Conservation (phyloP, 2,113 vertebrate genomes). For the Gopherus evgoodei region DNA sequence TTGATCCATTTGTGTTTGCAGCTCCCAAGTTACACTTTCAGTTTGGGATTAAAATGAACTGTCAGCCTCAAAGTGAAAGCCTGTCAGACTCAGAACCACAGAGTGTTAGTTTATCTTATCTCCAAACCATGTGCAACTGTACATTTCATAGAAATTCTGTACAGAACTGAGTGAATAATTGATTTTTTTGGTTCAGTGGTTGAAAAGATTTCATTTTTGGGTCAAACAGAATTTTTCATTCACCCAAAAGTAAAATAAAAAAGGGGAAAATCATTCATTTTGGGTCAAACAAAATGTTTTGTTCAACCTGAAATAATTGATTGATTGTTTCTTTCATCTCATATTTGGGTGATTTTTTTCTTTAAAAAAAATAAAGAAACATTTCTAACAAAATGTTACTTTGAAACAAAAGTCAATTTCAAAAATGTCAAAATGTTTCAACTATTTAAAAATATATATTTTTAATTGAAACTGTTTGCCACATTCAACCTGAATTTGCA, state of each 20-base stretch:
- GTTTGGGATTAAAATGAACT: not conserved
- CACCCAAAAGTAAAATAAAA: not conserved
- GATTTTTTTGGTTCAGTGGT: not conserved
- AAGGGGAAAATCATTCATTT: not conserved
- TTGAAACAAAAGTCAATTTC: not conserved
- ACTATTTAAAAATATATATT: not conserved
- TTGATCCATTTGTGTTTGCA: not conserved
- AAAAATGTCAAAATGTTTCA: not conserved
- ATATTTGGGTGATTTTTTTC: too few relatives aligned
- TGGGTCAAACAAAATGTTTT: not conserved
- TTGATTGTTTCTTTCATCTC: not conserved
- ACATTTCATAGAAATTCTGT: not conserved
- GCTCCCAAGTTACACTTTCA: not conserved
- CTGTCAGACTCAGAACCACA: not conserved
- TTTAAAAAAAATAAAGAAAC: too few relatives aligned
- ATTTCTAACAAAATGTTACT: not conserved
- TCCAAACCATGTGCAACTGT: not conserved
- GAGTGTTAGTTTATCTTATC: not conserved
- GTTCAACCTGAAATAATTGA: not conserved
- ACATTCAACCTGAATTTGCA: not conserved
- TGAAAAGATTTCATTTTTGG: not conserved
- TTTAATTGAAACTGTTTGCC: too few relatives aligned
- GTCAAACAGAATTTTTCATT: not conserved
- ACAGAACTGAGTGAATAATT: not conserved
- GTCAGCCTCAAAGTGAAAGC: not conserved